phyloP scores from a whole-genome alignment of 1,140 invertebrate genomes.

The Armadillidium nasatum region DNA sequence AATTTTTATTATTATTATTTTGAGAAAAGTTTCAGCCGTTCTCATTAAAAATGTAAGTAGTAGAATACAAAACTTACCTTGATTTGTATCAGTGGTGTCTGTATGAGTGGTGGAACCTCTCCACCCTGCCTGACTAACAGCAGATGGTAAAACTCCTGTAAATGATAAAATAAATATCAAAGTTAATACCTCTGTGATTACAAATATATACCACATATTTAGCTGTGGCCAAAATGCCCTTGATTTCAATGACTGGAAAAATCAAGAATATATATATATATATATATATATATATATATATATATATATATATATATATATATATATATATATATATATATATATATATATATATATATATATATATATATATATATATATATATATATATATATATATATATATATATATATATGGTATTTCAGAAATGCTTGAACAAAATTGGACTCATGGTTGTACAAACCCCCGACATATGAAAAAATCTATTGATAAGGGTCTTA shows the following conservation, averaged over 20 bases:
- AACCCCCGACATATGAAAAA: no score
- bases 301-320: conserved; percentile 6
- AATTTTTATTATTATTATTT: no score
- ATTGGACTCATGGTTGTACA: no score
- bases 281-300: conserved; percentile 6
- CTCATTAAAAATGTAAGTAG: not conserved
- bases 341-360: conserved; percentile 6
- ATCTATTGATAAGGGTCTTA: no score
- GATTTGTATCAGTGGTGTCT: not conserved
- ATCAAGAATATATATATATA: not conserved
- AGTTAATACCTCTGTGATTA: not conserved
- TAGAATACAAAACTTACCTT: not conserved
- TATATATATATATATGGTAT: no score
- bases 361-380: no score
- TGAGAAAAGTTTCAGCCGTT: no score
- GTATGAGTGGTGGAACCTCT: not conserved
- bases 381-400: conserved; percentile 6
- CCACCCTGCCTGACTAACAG: conserved; percentile 4
- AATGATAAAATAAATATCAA: not conserved
- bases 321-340: conserved; percentile 6
- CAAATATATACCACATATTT: no score
- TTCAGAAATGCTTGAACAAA: no score
- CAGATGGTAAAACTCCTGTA: conserved; percentile 1
- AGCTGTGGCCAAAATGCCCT: not conserved
- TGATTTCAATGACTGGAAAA: not conserved